phyloP scores from a whole-genome alignment of 2,113 vertebrate species.

The Fregetta grallaria region DNA sequence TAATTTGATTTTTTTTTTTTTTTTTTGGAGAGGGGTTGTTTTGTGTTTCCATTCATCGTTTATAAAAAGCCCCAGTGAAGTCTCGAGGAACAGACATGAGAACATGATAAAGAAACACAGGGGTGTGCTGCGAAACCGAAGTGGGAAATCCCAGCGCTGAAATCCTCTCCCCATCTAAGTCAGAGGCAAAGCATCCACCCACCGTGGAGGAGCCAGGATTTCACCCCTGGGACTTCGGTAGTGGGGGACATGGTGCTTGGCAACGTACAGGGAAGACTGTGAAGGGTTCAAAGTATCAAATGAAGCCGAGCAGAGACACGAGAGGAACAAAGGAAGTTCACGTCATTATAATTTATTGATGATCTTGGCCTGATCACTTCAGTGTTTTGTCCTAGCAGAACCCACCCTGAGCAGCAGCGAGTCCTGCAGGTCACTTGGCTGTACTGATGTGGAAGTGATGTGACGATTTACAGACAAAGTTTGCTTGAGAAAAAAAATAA shows the following conservation, averaged over 20 bases:
- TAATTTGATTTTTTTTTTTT: background rate
- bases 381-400: background rate
- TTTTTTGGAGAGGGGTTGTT: background rate
- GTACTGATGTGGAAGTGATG: background rate
- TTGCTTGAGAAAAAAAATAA: background rate
- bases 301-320: background rate
- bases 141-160: background rate
- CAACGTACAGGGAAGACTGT: background rate
- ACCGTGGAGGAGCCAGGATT: background rate
- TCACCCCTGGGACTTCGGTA: background rate
- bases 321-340: conserved; percentile 59
- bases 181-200: background rate
- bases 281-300: conserved; percentile 31
- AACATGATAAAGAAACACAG: background rate
- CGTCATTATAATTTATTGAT: conserved; percentile 45
- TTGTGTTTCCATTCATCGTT: background rate
- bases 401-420: background rate
- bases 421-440: background rate
- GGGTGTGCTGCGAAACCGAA: background rate
- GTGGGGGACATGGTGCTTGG: background rate
- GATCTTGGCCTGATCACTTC: conserved; percentile 7
- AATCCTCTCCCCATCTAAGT: background rate
- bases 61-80: background rate
- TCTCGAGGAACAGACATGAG: background rate
- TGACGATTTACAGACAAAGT: background rate